Percentiles rank a stretch among this genome's conserved stretches.
Conservation (phyloP, 2,888 invertebrate genomes). For the Gibbula magus region DNA sequence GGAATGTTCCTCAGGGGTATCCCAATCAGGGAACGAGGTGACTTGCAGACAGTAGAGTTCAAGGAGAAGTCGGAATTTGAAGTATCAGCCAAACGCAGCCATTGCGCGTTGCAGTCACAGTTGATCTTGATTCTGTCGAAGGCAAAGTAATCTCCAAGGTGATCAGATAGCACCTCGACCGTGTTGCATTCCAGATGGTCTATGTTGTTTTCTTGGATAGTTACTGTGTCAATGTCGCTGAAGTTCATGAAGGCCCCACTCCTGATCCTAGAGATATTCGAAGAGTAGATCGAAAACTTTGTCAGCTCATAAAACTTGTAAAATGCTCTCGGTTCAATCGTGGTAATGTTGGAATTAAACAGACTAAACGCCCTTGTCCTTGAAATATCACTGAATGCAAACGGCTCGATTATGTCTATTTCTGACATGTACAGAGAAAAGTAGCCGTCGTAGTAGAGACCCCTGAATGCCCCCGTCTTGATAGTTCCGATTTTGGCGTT, state of each 20-base stretch:
- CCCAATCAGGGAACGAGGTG: background rate
- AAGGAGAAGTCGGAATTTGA: background rate
- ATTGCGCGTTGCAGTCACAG: background rate
- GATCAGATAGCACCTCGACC: background rate
- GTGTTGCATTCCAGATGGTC: background rate
- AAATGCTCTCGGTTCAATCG: background rate
- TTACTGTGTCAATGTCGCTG: background rate
- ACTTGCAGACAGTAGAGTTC: background rate
- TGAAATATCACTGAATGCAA: background rate
- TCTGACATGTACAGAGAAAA: background rate
- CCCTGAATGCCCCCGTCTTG: background rate
- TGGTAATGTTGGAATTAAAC: background rate
- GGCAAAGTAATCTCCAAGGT: background rate
- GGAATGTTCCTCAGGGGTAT: background rate
- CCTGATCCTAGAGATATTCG: background rate
- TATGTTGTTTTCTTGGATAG: background rate
- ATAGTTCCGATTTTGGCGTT: background rate
- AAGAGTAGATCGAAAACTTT: background rate
- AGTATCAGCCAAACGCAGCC: background rate
- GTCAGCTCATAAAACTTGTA: background rate
- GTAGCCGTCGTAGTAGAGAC: background rate
- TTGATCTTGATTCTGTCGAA: background rate
- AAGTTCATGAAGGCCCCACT: background rate
- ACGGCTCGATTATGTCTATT: background rate
- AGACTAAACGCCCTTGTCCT: background rate